A percentile compares a stretch with the other conserved stretches of the same genome.
Evolutionary conservation across 2,888 invertebrate genomes (phyloP).

Genomic region (Drosophila kokeensis): DNA sequence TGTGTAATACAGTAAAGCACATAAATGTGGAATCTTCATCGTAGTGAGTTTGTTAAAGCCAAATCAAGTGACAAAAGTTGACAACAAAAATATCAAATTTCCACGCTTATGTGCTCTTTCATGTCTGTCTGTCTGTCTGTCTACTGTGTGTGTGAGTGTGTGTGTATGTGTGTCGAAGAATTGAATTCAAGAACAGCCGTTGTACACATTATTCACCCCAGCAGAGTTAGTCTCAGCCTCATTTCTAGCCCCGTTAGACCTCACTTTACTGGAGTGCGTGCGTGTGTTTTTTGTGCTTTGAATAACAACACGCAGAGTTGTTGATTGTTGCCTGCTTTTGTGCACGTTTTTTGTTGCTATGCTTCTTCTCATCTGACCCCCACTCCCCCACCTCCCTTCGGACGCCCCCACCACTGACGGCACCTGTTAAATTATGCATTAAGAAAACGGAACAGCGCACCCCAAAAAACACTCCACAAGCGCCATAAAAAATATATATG

Average conservation of each 20-base stretch:
- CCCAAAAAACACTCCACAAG: conserved; percentile 26
- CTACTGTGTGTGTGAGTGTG: conserved; percentile 12
- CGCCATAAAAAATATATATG: conserved; percentile 36
- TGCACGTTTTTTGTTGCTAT: conserved; percentile 48
- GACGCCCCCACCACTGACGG: conserved; percentile 29
- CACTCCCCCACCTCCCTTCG: background rate
- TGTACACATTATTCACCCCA: conserved; percentile 40
- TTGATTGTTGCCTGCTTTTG: conserved; percentile 76
- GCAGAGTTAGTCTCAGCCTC: conserved; percentile 22
- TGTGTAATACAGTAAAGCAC: conserved; percentile 38
- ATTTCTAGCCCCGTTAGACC: conserved; percentile 60
- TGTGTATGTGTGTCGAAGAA: conserved; percentile 24
- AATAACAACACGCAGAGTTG: conserved; percentile 74
- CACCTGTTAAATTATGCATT: conserved; percentile 80
- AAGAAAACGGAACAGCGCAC: conserved; percentile 51
- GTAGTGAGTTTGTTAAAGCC: background rate
- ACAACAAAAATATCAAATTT: conserved; percentile 34
- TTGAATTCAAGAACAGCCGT: conserved; percentile 38
- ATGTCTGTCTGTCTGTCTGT: conserved; percentile 14
- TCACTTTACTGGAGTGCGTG: conserved; percentile 27
- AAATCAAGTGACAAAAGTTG: conserved; percentile 48
- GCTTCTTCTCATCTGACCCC: conserved; percentile 12
- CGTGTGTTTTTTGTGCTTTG: conserved; percentile 62
- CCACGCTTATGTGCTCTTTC: conserved; percentile 21
- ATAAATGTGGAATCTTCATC: conserved; percentile 33